Evolutionary conservation across 2,797 vertebrate species (phyloP).

Genomic region (Dicrostonyx torquatus): DNA sequence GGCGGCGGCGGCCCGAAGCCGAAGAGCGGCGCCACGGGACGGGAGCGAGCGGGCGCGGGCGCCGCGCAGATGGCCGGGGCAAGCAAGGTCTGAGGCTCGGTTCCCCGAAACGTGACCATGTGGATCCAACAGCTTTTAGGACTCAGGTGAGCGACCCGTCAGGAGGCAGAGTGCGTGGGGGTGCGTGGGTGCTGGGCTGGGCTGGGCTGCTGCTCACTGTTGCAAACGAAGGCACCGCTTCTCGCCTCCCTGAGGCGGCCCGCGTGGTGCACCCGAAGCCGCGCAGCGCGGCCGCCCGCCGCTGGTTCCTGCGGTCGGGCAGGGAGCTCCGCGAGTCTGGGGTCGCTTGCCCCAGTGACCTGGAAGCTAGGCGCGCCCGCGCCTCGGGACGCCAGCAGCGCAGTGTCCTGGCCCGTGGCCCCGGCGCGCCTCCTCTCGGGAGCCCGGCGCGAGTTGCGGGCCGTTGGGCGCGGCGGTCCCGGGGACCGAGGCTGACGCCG

Average conservation of each 20-base stretch:
- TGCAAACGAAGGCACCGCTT: not conserved
- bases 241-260: not conserved
- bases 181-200: constrained; percentile 48
- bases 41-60: constrained; percentile 77
- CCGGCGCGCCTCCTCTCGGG: constrained; percentile 34
- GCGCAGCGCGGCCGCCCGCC: not conserved
- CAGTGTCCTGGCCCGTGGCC: constrained; percentile 77
- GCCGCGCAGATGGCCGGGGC: constrained; percentile 81
- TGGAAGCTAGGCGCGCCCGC: not conserved
- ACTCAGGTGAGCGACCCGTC: constrained; percentile 84
- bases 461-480: constrained; percentile 41
- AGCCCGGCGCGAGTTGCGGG: not conserved
- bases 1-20: constrained; percentile 71
- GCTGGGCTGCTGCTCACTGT: not conserved
- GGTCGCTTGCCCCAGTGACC: not conserved
- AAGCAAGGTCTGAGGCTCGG: constrained; percentile 79
- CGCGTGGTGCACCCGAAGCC: not conserved
- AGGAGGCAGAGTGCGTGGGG: constrained; percentile 7
- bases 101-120: constrained; percentile 85
- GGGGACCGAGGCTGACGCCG: not conserved
- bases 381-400: constrained; percentile 32
- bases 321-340: not conserved
- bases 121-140: constrained; percentile 87
- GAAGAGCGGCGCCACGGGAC: constrained; percentile 76
- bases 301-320: not conserved